phyloP scores from a whole-genome alignment of 2,797 vertebrate species.

The Chelonia mydas region DNA sequence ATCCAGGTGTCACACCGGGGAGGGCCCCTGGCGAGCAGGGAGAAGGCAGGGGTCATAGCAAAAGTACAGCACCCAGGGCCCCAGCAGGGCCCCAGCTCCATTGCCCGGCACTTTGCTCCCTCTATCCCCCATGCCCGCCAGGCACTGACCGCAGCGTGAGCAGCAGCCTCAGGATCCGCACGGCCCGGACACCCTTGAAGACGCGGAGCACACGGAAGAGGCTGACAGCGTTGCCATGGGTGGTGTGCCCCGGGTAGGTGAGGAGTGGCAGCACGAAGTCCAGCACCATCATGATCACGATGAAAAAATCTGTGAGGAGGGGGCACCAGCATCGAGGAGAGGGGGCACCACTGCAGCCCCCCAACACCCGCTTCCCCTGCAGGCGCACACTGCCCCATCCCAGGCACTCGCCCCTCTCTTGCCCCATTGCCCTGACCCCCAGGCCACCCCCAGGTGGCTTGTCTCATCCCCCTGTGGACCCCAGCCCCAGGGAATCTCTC shows the following conservation, averaged over 20 bases:
- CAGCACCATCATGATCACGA: slow-evolving; percentile 52
- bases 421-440: neutral
- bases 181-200: slow-evolving; percentile 66
- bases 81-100: neutral
- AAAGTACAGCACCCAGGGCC: neutral
- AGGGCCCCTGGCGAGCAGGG: neutral
- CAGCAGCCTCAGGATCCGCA: slow-evolving; percentile 68
- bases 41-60: neutral
- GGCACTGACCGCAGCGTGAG: slow-evolving; percentile 63
- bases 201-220: slow-evolving; percentile 71
- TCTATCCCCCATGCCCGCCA: neutral
- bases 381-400: neutral
- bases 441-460: no score
- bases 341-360: neutral
- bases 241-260: neutral
- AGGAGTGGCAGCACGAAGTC: slow-evolving; percentile 53
- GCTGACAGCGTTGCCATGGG: slow-evolving; percentile 17
- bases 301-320: slow-evolving; percentile 72
- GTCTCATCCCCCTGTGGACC: neutral
- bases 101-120: neutral
- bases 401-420: neutral
- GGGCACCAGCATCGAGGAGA: neutral
- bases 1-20: no score
- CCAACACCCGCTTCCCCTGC: no score
- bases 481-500: neutral